Base-by-base conservation (phyloP, 2,888 invertebrate species). In the Euzetes globulus region DNA sequence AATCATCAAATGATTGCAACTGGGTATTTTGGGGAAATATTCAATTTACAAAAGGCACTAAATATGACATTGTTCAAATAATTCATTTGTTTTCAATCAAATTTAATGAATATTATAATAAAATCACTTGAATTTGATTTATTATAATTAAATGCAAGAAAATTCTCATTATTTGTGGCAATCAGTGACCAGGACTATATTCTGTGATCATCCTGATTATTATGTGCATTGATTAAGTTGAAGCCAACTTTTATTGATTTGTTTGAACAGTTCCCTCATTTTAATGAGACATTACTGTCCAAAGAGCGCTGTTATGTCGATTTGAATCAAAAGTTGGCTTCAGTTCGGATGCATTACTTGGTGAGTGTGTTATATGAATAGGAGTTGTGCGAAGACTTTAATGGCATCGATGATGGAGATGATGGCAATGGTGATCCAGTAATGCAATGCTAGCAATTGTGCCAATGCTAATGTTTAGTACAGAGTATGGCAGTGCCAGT, bases 151-250 rank as follows among this genome's bases (percentile, higher is more conserved):
- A 19, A 27, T n/a, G 22, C 15, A 58, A 58, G 22, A 58, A 27
- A 27, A 19, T 6, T 9, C 58, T 58, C 58, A 58, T 58, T 19
- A 55, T 19, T 3, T 55, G 9, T 19, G 1, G 7, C 13, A 41
- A 9, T 41, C 13, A 13, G 11, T 41, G 41, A 41, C 41, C 7
- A 41, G 37, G 9, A n/a, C 5, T 19, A 15, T 11, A 27, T 63
- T 27, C 33, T 33, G 3, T 22, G 17, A 27, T 9, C 33, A 33
- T 33, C 33, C 33, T 63, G 22, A 63, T 63, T 58, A 63, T 63
- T 63, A 68, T 68, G 45, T 68, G 68, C 68, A 68, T 68, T 68
- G 41, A 41, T 68, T 68, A 68, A n/a, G n/a, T n/a, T n/a, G n/a
- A n/a, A n/a, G n/a, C n/a, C n/a, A n/a, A 41, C 68, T 68, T 19